These are phyloP conservation scores for Bombus soroeensis DNA, from an alignment of 1,140 invertebrate species.

Conservation along the genomic window DNA sequence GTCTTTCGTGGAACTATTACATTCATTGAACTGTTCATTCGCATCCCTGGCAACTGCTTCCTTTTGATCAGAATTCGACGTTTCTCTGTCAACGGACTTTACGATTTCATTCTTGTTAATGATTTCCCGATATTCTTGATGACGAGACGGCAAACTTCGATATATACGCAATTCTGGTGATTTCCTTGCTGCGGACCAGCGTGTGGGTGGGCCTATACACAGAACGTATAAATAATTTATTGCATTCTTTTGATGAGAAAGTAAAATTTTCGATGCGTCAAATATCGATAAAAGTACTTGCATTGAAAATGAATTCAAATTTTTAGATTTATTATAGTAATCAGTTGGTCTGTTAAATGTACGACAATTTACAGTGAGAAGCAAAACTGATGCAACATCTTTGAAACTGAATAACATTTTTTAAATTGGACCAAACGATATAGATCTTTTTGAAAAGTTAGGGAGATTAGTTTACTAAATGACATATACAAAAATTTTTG, in stretches of 20 bases:
- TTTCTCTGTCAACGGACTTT: not conserved
- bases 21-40: conserved; percentile 11
- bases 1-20: not conserved
- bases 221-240: conserved; percentile 29
- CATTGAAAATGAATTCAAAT: not conserved
- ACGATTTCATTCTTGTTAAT: conserved; percentile 10
- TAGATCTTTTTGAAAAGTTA: too few species aligned
- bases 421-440: too few species aligned
- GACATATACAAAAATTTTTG: fast-evolving
- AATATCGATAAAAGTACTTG: not conserved
- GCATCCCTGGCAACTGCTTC: not conserved
- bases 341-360: not conserved
- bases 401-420: too few species aligned
- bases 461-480: too few species aligned
- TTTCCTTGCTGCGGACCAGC: conserved; percentile 83
- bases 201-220: conserved; percentile 82
- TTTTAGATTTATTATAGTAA: not conserved
- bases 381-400: too few species aligned
- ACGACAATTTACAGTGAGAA: too few species aligned
- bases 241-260: not conserved
- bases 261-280: not conserved
- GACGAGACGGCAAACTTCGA: conserved; percentile 83
- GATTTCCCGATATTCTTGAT: conserved; percentile 67
- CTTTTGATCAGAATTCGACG: conserved; percentile 4
- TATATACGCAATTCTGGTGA: conserved; percentile 84